Percentiles rank a stretch among this genome's conserved stretches.
Conservation (phyloP, 2,113 vertebrate species). For the Cariama cristata region DNA sequence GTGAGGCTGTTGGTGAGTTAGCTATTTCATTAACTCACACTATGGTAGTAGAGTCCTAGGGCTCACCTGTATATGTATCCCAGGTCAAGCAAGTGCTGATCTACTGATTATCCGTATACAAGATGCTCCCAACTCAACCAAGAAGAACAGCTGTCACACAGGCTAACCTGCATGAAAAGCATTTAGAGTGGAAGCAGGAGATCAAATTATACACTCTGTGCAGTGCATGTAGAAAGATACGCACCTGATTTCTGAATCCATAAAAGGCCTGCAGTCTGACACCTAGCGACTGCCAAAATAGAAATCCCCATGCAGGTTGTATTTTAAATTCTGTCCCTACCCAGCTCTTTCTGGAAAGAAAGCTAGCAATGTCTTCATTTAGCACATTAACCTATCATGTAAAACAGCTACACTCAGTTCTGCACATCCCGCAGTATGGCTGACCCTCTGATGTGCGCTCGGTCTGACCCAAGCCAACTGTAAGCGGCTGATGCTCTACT, state of each 20-base stretch:
- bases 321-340: not conserved
- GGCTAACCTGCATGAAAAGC: not conserved
- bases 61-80: not conserved
- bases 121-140: not conserved
- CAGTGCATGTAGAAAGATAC: not conserved
- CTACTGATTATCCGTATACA: not conserved
- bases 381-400: not conserved
- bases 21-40: not conserved
- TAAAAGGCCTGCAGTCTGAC: not conserved
- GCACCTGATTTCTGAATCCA: not conserved
- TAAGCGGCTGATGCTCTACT: not conserved
- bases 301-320: not conserved
- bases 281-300: not conserved
- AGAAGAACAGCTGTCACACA: not conserved
- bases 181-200: not conserved
- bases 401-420: not conserved
- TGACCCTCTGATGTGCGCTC: not conserved
- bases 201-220: not conserved
- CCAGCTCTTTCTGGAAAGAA: not conserved
- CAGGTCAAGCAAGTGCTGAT: not conserved
- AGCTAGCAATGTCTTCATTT: not conserved
- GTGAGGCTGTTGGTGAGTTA: not conserved
- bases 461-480: not conserved
- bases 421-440: too few species aligned
- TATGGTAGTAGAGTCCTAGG: not conserved